Conservation (phyloP, 2,888 invertebrate genomes). For the Hemicrepidius hirtus region DNA sequence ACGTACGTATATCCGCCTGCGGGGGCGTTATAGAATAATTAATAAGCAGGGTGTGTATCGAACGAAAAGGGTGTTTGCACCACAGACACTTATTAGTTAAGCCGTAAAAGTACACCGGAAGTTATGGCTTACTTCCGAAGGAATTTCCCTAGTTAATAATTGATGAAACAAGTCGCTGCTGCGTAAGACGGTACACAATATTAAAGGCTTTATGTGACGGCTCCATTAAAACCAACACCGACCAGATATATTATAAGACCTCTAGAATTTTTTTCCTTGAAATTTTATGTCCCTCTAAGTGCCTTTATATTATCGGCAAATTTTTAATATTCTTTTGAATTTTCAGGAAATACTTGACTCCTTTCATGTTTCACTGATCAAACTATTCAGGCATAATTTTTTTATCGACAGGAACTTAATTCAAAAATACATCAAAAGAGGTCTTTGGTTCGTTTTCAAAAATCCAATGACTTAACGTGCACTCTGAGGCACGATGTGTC, state of each 20-base stretch:
- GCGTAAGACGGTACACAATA: constrained; percentile 3
- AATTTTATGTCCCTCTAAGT: constrained; percentile 12
- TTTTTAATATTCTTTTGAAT: constrained; percentile 13
- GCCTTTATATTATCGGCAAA: constrained; percentile 8
- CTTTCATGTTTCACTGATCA: no score
- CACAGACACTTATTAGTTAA: constrained; percentile 10
- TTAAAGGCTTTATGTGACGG: constrained; percentile 17
- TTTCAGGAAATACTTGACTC: constrained; percentile 19
- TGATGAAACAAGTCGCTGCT: background rate
- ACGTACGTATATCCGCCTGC: constrained; percentile 17
- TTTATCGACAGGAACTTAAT: no score
- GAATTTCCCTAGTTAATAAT: constrained; percentile 26
- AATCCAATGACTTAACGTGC: no score
- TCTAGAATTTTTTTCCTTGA: constrained; percentile 13
- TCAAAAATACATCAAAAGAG: no score
- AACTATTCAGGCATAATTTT: no score
- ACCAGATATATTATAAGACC: background rate
- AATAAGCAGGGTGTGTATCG: constrained; percentile 8
- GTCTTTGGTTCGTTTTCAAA: no score
- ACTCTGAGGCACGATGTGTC: no score
- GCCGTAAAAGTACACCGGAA: constrained; percentile 18
- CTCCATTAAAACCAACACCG: constrained; percentile 20
- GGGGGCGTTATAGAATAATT: constrained; percentile 30
- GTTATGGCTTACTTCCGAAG: constrained; percentile 13
- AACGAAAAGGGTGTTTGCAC: constrained; percentile 17